These are phyloP conservation scores for Apis florea DNA, from an alignment of 1,140 invertebrate species.

Conservation along the genomic window DNA sequence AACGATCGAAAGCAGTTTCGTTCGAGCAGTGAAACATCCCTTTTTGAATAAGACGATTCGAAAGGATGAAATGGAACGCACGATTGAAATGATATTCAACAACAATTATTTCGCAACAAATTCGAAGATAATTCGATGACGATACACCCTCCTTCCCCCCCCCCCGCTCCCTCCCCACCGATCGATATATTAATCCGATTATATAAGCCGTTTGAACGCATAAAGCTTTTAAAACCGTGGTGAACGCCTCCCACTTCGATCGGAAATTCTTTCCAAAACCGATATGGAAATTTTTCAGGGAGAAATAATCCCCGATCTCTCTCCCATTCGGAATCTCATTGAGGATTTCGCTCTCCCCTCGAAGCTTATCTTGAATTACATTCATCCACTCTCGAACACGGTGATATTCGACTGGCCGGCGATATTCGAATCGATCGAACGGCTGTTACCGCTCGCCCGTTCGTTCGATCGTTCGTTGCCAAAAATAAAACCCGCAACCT, in stretches of 20 bases:
- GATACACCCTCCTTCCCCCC: neutral
- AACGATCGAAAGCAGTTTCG: neutral
- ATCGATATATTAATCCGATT: conserved; percentile 61
- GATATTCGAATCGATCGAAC: conserved; percentile 51
- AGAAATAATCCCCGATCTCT: neutral
- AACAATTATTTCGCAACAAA: neutral
- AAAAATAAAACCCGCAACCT: conserved; percentile 59
- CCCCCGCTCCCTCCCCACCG: conserved; percentile 1
- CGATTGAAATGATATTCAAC: neutral
- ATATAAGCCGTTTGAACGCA: conserved; percentile 37
- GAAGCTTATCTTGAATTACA: conserved; percentile 11
- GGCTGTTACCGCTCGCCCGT: conserved; percentile 52
- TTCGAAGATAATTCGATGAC: conserved; percentile 42
- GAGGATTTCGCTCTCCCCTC: neutral
- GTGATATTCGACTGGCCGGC: conserved; percentile 32
- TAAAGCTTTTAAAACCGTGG: conserved; percentile 16
- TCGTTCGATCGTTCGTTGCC: conserved; percentile 50
- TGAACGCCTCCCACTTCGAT: conserved; percentile 7
- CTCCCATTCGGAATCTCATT: neutral
- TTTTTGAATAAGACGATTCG: neutral
- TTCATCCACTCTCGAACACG: conserved; percentile 6
- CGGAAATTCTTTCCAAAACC: neutral
- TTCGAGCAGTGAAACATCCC: neutral
- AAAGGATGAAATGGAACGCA: neutral
- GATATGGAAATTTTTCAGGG: neutral